phyloP scores from a whole-genome alignment of 1,140 invertebrate species.

The Penaeus japonicus region DNA sequence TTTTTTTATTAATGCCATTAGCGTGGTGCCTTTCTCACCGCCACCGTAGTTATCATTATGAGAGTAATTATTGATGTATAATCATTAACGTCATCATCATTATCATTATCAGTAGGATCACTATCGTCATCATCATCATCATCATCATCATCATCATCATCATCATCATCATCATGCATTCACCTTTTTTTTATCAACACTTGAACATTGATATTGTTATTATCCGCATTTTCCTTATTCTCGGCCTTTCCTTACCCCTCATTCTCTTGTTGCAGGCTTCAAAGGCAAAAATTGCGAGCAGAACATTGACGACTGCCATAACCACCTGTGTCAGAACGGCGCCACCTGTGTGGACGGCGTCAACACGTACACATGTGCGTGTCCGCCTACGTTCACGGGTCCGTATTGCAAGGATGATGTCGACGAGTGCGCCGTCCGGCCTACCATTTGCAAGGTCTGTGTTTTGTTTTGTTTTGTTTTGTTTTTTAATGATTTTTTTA shows the following conservation, averaged over 20 bases:
- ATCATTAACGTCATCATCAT: too few species aligned
- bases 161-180: too few species aligned
- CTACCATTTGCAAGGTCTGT: constrained; percentile 74
- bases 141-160: too few species aligned
- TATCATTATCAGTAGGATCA: too few species aligned
- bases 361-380: constrained; percentile 86
- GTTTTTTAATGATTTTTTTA: background rate
- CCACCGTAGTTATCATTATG: too few species aligned
- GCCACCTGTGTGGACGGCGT: constrained; percentile 88
- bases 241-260: background rate
- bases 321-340: constrained; percentile 88
- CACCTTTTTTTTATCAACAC: too few species aligned
- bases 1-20: too few species aligned
- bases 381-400: constrained; percentile 86
- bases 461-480: background rate
- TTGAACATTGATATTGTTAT: background rate
- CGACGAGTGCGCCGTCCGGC: constrained; percentile 68
- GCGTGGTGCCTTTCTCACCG: too few species aligned
- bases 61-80: too few species aligned
- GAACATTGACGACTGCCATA: constrained; percentile 81
- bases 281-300: constrained; percentile 82
- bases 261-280: constrained; percentile 73
- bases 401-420: constrained; percentile 72
- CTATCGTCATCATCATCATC: too few species aligned
- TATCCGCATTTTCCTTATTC: background rate